These are phyloP conservation scores for Chelidonichthys spinosus DNA, from an alignment of 2,797 vertebrate species.

Conservation along the genomic window DNA sequence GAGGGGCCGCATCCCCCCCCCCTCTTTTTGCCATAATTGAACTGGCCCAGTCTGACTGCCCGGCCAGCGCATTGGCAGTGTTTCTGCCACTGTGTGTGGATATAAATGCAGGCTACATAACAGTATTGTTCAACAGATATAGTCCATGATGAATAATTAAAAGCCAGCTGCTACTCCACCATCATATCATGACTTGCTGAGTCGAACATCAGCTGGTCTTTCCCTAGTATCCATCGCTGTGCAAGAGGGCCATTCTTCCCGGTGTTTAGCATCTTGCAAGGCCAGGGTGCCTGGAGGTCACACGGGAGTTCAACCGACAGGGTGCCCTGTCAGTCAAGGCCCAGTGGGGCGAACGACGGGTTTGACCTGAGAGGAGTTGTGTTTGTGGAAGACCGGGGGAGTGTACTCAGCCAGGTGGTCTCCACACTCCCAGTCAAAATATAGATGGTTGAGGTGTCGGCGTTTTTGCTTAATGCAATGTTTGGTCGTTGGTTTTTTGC, in stretches of 20 bases:
- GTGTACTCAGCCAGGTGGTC: constrained; percentile 20
- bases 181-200: constrained; percentile 61
- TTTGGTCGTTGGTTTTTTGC: neutral
- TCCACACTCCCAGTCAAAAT: constrained; percentile 14
- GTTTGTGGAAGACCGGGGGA: constrained; percentile 7
- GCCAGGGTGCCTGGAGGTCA: constrained; percentile 49
- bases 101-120: neutral
- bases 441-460: constrained; percentile 13
- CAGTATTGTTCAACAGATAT: constrained; percentile 52
- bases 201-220: constrained; percentile 36
- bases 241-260: constrained; percentile 29
- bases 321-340: constrained; percentile 36
- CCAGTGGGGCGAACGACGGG: neutral
- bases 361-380: constrained; percentile 4
- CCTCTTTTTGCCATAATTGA: no score
- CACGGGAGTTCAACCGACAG: constrained; percentile 40
- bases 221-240: constrained; percentile 25
- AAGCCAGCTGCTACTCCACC: constrained; percentile 47
- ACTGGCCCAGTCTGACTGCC: no score
- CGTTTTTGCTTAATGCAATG: neutral
- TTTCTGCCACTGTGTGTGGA: constrained; percentile 3
- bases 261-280: constrained; percentile 54
- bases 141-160: constrained; percentile 50
- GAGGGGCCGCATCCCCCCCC: no score
- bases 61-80: no score